Percentiles rank a stretch among this genome's conserved stretches.
Conservation (phyloP, 2,797 vertebrate species). For the Mus caroli region DNA sequence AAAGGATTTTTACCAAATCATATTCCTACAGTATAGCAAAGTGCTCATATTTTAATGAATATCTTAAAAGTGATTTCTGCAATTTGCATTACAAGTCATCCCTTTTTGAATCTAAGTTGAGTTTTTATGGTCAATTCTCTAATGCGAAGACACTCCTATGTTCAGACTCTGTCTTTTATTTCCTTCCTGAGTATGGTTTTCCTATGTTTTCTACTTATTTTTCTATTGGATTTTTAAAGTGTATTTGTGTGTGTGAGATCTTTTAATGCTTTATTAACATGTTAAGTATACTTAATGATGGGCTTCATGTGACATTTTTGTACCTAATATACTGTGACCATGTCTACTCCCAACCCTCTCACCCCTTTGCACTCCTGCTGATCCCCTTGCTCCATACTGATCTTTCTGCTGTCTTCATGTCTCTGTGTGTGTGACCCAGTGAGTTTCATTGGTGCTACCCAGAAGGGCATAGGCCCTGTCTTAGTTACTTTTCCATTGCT, state of each 20-base stretch:
- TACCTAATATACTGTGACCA: background rate
- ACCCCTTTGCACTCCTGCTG: no score
- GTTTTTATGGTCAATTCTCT: background rate
- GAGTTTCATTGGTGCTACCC: background rate
- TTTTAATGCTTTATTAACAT: background rate
- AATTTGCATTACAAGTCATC: background rate
- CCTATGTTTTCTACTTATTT: background rate
- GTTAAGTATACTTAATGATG: background rate
- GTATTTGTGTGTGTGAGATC: background rate
- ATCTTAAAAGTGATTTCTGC: background rate
- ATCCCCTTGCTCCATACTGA: background rate
- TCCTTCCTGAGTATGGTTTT: background rate
- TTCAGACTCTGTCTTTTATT: background rate
- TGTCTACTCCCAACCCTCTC: background rate
- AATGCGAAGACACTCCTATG: background rate
- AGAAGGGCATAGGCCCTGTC: background rate
- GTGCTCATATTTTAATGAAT: background rate
- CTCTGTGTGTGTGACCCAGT: background rate
- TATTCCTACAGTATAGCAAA: background rate
- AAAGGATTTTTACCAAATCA: background rate
- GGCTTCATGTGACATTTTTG: background rate
- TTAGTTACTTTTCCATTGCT: background rate
- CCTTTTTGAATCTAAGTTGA: background rate
- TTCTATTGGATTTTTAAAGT: background rate
- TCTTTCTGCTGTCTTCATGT: background rate